Base-by-base conservation (phyloP, 92 coral and sea anemone genomes). In the Diadumene lineata region DNA sequence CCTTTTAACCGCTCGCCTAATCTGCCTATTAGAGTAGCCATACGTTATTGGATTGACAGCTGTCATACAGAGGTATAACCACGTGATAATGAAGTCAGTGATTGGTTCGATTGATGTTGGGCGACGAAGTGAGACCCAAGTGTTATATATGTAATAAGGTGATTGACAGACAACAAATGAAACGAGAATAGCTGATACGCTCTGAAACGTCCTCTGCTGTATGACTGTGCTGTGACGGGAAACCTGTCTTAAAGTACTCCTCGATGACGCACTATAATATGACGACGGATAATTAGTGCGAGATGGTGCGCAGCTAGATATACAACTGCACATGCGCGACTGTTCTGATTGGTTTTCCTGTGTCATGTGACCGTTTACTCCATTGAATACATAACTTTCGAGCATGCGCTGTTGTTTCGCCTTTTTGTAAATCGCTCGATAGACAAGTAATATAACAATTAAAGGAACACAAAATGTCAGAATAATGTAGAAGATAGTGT, bases 21-120 rank as follows among this genome's bases (percentile, higher is more conserved):
- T 84, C 68, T 85, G 92, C 71, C 99, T 89, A 84, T 92, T 92
- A 21, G 86, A 81, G 53, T 81, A 89, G 13, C 99, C 99, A 70
- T 94, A 92, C 31, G 91, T 76, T 56, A 92, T 61, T 15, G 99
- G 93, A 81, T 92, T 90, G 77, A 85, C 86, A 68, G 89, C 92
- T 55, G 96, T 77, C 81, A 86, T 79, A 70, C 87, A 60, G 30
- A 88, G 72, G 30, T 83, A 86, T 11, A 96, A 70, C 84, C 83
- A 92, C 53, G 93, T 79, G 76, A 85, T 83, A 18, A 77, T 61
- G 72, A 96, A 96, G 55, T 91, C 97, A 21, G 90, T 63, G n/a
- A 74, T 78, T 56, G 57, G 60, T 26, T 89, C 63, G 23, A 93
- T 84, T 33, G 87, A 64, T 4, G 50, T 67, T 0, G 77, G 15